Evolutionary conservation across 2,113 vertebrate species (phyloP).

Genomic region (Hirundichthys speculiger): DNA sequence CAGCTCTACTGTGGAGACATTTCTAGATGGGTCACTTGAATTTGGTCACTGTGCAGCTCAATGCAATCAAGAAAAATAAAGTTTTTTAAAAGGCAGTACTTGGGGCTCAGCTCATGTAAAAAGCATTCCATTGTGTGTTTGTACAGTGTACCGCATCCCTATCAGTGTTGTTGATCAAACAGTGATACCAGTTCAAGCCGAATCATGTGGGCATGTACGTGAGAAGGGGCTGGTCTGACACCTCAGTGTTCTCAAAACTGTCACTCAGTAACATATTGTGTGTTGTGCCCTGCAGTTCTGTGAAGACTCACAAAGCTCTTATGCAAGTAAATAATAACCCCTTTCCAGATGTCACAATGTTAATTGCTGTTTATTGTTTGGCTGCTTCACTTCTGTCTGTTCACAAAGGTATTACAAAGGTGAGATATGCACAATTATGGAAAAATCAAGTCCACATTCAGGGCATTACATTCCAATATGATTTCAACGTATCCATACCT

Average conservation of each 20-base stretch:
- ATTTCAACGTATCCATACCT: background rate
- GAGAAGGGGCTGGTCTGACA: slow-evolving; percentile 7
- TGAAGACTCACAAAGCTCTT: background rate
- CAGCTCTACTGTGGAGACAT: background rate
- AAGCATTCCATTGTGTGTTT: slow-evolving; percentile 12
- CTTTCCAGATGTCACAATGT: slow-evolving; percentile 1
- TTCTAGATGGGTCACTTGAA: too few relatives aligned
- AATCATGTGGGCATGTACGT: slow-evolving; percentile 56
- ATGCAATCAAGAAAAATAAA: slow-evolving; percentile 2
- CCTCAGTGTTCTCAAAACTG: slow-evolving; percentile 2
- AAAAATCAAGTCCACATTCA: background rate
- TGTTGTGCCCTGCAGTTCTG: background rate
- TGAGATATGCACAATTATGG: background rate
- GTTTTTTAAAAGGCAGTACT: slow-evolving; percentile 12
- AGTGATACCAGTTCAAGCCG: background rate
- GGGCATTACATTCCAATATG: background rate
- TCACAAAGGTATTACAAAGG: background rate
- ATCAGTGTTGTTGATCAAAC: slow-evolving; percentile 45
- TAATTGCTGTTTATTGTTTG: background rate
- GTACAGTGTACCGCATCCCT: slow-evolving; percentile 8
- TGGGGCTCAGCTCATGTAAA: slow-evolving; percentile 33
- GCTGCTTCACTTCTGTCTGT: background rate
- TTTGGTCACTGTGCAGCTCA: slow-evolving; percentile 1
- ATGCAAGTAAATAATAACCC: background rate
- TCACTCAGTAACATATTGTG: slow-evolving; percentile 4